Evolutionary conservation across 2,797 vertebrate genomes (phyloP).

Genomic region (Melanotaenia boesemani): DNA sequence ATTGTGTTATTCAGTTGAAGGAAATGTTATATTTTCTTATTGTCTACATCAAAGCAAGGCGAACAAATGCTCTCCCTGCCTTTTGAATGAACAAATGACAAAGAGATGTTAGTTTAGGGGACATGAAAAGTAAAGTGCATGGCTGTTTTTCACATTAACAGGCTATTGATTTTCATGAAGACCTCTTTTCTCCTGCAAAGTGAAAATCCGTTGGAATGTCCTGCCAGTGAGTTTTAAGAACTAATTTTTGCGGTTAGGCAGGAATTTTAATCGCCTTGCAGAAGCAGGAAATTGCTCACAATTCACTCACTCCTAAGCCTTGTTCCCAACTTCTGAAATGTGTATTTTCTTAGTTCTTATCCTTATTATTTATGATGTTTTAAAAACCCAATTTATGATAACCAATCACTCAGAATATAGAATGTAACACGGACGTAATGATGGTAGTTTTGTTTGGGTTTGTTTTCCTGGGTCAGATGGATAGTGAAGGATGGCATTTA

Average conservation of each 20-base stretch:
- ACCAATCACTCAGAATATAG: neutral
- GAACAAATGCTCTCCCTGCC: neutral
- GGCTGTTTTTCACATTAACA: slow-evolving; percentile 45
- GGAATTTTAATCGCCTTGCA: slow-evolving; percentile 65
- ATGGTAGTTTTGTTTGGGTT: slow-evolving; percentile 2
- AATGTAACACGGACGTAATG: slow-evolving; percentile 2
- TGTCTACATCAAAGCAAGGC: neutral
- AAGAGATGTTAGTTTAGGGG: slow-evolving; percentile 31
- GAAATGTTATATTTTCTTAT: neutral
- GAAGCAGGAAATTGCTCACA: slow-evolving; percentile 47
- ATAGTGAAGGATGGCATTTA: slow-evolving; percentile 47
- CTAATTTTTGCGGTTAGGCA: slow-evolving; percentile 51
- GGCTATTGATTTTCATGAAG: slow-evolving; percentile 63
- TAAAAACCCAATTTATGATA: neutral
- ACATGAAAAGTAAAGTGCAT: slow-evolving; percentile 17
- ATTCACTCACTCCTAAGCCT: slow-evolving; percentile 39
- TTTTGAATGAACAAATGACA: slow-evolving; percentile 21
- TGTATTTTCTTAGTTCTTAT: neutral
- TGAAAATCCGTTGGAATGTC: slow-evolving; percentile 47
- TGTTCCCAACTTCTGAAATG: slow-evolving; percentile 12
- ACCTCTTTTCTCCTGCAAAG: slow-evolving; percentile 8
- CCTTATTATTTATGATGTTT: slow-evolving; percentile 12
- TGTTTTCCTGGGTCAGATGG: slow-evolving; percentile 20
- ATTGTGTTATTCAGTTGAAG: neutral
- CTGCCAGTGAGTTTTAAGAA: slow-evolving; percentile 46